Conservation (phyloP, 2,113 vertebrate genomes). For the Bucco capensis region DNA sequence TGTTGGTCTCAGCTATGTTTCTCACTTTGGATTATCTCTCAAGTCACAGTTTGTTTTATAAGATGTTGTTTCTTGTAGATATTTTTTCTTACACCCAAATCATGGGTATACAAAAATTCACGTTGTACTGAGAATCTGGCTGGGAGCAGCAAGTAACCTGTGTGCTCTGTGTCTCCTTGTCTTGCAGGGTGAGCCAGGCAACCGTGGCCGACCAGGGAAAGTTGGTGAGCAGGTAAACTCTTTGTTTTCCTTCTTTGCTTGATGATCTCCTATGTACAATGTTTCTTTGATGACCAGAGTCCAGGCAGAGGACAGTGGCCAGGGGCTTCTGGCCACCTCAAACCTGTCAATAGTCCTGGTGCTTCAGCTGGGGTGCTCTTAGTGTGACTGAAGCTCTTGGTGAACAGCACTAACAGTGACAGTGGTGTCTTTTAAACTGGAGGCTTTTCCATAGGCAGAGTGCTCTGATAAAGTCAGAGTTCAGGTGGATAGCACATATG, state of each 20-base stretch:
- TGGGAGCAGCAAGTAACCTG: neutral
- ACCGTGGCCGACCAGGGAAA: slow-evolving; percentile 82
- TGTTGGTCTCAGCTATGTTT: neutral
- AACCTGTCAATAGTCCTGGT: neutral
- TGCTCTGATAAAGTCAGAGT: neutral
- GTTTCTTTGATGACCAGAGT: neutral
- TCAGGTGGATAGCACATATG: neutral
- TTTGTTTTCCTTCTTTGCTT: neutral
- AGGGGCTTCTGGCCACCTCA: neutral
- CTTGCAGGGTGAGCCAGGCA: slow-evolving; percentile 86
- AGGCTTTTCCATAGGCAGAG: neutral
- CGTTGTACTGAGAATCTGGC: neutral
- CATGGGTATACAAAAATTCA: neutral
- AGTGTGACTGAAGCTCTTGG: neutral
- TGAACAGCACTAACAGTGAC: neutral
- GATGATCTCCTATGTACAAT: neutral
- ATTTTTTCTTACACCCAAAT: neutral
- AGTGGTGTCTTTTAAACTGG: neutral
- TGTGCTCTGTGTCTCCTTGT: neutral
- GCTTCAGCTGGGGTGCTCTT: neutral
- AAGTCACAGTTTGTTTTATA: neutral
- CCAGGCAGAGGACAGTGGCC: neutral
- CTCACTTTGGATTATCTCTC: neutral
- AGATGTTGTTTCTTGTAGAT: neutral
- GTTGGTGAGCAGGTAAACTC: slow-evolving; percentile 88